Evolutionary conservation across 2,888 invertebrate genomes (phyloP), one percentile per base, ranked within the genome.

Genomic region (Tachystola acroxantha): DNA sequence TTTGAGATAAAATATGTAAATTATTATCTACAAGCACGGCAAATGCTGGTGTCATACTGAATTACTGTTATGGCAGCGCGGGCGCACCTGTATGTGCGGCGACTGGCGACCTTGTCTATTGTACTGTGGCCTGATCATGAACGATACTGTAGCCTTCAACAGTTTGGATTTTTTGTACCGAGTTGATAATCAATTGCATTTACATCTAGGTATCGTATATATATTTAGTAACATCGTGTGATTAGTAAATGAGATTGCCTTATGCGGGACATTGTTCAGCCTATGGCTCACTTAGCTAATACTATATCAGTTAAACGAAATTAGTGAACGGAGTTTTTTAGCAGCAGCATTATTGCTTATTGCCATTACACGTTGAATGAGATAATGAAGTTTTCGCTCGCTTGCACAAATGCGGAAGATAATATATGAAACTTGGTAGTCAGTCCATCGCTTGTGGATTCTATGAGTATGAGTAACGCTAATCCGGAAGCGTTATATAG

Each of bases 401-500:
- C 6, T 16, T 6, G 16, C 6, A 16, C 16, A 16, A 16, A 16
- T 16, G 6, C 6, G 16, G n/a, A n/a, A n/a, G n/a, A n/a, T n/a
- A n/a, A n/a, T 16, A 16, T 16, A 6, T 16, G 3, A 3, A 16
- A 6, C 6, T 16, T 4, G 16, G 16, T 24, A 6, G 24, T n/a
- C n/a, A 9, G 7, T 2, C 24, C 24, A 9, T 14, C 26, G 33
- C 10, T 26, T 33, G 26, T 14, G 12, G 26, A 25, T 13, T 2
- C 10, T n/a, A 26, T 25, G 33, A 11, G 13, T n/a, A 26, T 25
- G 33, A 11, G 13, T 22, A 12, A 37, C 45, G 54, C 55, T 76
- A 72, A 70, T 71, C 58, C 70, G 77, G 75, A 77, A 70, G 61
- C 50, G 55, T 58, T 58, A 77, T 76, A 72, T 65, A 60, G 72